Evolutionary conservation across 1,140 invertebrate genomes (phyloP).

Genomic region (Cydia splendana): DNA sequence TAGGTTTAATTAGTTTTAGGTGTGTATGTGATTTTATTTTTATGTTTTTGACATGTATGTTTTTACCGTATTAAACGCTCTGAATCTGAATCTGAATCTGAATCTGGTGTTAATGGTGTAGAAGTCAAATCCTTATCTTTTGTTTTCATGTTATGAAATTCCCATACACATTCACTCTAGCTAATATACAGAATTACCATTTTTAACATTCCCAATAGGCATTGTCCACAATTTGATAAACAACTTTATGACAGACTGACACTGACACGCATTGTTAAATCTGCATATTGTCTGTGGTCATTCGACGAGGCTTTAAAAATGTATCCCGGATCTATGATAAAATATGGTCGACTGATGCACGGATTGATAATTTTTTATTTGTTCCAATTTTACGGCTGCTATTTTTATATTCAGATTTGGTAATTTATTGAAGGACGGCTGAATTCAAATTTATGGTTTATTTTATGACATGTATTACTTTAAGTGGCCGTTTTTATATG

Average conservation of each 20-base stretch:
- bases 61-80: no score
- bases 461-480: neutral
- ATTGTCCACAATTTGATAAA: neutral
- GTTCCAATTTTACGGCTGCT: slow-evolving; percentile 1
- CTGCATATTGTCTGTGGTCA: slow-evolving; percentile 12
- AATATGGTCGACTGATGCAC: slow-evolving; percentile 16
- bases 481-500: neutral
- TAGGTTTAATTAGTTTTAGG: no score
- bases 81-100: no score
- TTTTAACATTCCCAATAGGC: neutral
- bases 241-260: slow-evolving; percentile 20
- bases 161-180: neutral
- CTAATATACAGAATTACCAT: neutral
- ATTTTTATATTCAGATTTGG: slow-evolving; percentile 9
- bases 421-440: neutral
- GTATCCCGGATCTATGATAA: slow-evolving; percentile 11
- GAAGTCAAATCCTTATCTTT: no score
- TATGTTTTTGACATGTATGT: no score
- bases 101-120: no score
- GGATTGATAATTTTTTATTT: slow-evolving; percentile 6
- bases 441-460: neutral
- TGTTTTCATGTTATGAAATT: no score
- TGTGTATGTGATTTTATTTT: no score
- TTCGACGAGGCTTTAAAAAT: slow-evolving; percentile 18
- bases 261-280: slow-evolving; percentile 27